Conservation (phyloP, 2,797 vertebrate species). For the Morelia viridis region DNA sequence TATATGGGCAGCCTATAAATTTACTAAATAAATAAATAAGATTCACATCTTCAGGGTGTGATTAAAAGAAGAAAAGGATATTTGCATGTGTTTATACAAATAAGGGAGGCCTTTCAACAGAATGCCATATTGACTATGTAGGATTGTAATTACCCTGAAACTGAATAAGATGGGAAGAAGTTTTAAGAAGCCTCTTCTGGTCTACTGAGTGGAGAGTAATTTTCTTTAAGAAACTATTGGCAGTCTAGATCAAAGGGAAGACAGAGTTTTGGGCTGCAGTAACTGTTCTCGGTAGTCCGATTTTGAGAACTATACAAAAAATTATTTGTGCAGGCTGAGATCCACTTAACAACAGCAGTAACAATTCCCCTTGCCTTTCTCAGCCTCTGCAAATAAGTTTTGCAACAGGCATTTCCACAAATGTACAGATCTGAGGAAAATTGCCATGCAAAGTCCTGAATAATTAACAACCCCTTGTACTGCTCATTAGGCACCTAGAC, state of each 20-base stretch:
- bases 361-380: neutral
- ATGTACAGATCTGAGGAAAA: neutral
- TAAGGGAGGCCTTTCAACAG: conserved; percentile 49
- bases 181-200: neutral
- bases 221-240: neutral
- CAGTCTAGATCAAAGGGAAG: neutral
- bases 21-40: neutral
- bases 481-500: neutral
- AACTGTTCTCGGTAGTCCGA: neutral
- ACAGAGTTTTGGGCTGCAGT: neutral
- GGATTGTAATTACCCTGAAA: conserved; percentile 44
- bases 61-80: conserved; percentile 35
- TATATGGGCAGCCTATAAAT: neutral
- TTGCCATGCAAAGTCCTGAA: neutral
- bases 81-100: conserved; percentile 45
- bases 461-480: neutral
- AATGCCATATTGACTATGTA: conserved; percentile 27
- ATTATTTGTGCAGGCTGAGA: neutral
- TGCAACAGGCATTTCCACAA: neutral
- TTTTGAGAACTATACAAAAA: neutral
- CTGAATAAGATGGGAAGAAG: neutral
- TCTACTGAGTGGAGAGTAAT: neutral
- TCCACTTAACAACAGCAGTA: neutral
- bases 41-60: conserved; percentile 19
- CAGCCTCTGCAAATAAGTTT: neutral